Evolutionary conservation across 2,113 vertebrate genomes (phyloP).

Genomic region (Misgurnus mizolepis): DNA sequence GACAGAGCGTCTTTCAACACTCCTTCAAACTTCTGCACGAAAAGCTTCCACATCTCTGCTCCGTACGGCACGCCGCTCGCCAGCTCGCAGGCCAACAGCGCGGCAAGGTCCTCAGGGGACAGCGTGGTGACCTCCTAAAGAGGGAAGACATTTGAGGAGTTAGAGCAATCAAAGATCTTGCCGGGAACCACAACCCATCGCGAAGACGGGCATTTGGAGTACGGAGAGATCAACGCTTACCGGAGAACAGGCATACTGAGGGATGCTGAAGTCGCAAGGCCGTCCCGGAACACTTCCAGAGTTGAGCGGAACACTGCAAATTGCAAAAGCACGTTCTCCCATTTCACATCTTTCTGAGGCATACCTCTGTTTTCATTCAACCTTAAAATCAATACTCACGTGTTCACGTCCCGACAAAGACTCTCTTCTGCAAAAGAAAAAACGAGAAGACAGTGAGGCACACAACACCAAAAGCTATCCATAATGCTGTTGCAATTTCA

Average conservation of each 20-base stretch:
- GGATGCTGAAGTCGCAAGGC: neutral
- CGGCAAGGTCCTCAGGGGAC: no score
- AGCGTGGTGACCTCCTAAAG: no score
- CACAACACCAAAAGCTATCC: neutral
- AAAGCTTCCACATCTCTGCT: constrained; percentile 58
- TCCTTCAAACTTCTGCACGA: constrained; percentile 52
- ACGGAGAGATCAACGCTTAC: no score
- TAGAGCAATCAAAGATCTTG: no score
- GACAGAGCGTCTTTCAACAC: constrained; percentile 54
- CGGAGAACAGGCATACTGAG: no score
- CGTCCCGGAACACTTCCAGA: neutral
- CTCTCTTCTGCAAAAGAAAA: constrained; percentile 22
- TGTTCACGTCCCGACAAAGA: constrained; percentile 42
- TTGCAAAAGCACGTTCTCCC: neutral
- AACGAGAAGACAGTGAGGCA: neutral
- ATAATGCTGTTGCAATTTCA: neutral
- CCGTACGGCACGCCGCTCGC: neutral
- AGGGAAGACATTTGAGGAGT: no score
- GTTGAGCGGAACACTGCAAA: constrained; percentile 4
- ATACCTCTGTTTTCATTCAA: neutral
- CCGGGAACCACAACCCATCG: no score
- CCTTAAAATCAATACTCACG: constrained; percentile 36
- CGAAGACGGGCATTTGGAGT: no score
- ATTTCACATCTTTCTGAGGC: neutral
- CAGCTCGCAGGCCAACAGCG: no score